Conservation (phyloP, 2,888 invertebrate species). For the Papilio gigon region DNA sequence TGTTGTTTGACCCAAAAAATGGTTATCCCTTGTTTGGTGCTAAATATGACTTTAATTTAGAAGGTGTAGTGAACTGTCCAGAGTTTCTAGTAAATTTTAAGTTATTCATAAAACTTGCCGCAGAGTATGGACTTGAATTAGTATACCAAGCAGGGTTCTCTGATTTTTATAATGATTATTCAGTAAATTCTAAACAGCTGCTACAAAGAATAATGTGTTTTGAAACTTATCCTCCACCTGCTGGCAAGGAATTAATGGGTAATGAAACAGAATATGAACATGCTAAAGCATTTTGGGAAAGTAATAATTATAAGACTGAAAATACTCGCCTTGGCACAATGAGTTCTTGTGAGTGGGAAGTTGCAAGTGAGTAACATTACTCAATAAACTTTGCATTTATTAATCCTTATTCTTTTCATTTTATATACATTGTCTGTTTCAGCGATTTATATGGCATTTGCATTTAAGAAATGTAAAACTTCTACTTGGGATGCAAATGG, state of each 20-base stretch:
- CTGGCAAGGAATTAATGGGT: conserved; percentile 80
- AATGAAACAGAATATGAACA: conserved; percentile 87
- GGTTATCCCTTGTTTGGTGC: conserved; percentile 95
- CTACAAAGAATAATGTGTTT: conserved; percentile 90
- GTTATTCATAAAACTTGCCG: conserved; percentile 87
- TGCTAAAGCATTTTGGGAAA: conserved; percentile 83
- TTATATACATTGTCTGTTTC: conserved; percentile 58
- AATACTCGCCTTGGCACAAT: conserved; percentile 88
- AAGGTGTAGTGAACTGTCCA: conserved; percentile 98
- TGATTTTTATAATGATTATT: conserved; percentile 88
- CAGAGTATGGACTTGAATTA: conserved; percentile 87
- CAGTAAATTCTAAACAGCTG: conserved; percentile 74
- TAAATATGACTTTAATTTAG: conserved; percentile 96
- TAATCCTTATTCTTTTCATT: conserved; percentile 16
- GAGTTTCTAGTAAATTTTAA: conserved; percentile 98
- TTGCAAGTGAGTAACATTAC: conserved; percentile 85
- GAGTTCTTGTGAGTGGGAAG: conserved; percentile 96
- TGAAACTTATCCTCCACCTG: conserved; percentile 89
- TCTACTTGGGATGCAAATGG: conserved; percentile 83
- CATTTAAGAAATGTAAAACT: conserved; percentile 87
- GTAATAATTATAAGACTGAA: conserved; percentile 64
- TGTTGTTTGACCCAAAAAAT: conserved; percentile 84
- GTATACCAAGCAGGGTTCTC: conserved; percentile 88
- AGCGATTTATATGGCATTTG: conserved; percentile 90
- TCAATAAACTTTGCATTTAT: not conserved